Percentiles rank a stretch among this genome's conserved stretches.
These are phyloP conservation scores for Coracopsis vasa DNA, from an alignment of 2,113 vertebrate species.

Conservation along the genomic window DNA sequence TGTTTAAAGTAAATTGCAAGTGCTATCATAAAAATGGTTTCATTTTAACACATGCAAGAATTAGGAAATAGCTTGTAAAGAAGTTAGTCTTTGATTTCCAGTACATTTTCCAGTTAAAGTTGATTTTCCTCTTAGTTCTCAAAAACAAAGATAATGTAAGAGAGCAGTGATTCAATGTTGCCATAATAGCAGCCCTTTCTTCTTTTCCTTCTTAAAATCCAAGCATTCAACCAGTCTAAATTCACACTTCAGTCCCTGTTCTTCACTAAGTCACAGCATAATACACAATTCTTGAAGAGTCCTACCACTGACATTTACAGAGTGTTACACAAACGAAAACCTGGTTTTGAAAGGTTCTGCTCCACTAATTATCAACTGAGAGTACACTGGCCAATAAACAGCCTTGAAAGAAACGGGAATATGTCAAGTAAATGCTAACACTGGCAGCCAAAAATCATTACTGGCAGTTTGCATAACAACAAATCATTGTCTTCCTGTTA, in stretches of 20 bases:
- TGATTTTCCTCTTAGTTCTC: not conserved
- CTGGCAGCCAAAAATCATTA: conserved; percentile 10
- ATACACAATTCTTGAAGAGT: not conserved
- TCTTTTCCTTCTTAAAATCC: not conserved
- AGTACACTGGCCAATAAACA: not conserved
- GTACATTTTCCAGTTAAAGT: not conserved
- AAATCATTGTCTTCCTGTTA: not conserved
- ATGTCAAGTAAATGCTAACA: conserved; percentile 20
- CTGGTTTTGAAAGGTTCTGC: not conserved
- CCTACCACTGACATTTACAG: not conserved
- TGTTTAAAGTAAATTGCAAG: not conserved
- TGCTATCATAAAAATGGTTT: not conserved
- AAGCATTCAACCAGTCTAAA: not conserved
- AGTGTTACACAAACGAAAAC: not conserved
- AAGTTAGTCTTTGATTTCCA: not conserved
- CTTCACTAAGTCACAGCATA: not conserved
- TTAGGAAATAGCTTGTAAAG: not conserved
- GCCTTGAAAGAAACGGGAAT: not conserved
- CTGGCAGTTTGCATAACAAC: conserved; percentile 18
- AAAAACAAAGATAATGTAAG: not conserved
- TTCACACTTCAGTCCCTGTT: not conserved
- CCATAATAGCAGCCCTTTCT: rapidly evolving
- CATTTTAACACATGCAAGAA: not conserved
- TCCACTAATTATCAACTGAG: not conserved
- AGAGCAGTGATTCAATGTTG: not conserved